Conservation (phyloP, 2,888 invertebrate species). For the Volucella bombylans region DNA sequence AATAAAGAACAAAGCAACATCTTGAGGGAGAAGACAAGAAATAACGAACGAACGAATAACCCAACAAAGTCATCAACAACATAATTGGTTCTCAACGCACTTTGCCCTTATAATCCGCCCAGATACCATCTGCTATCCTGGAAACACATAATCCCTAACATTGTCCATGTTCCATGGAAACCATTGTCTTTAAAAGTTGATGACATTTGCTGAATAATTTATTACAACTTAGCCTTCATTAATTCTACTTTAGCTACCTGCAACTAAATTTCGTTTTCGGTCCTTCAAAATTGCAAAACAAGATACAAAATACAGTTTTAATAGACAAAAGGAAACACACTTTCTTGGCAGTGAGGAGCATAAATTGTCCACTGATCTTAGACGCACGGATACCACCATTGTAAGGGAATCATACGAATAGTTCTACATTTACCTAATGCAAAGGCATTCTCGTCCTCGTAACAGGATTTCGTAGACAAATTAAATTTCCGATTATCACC, state of each 20-base stretch:
- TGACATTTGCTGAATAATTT: constrained; percentile 43
- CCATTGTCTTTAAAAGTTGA: constrained; percentile 28
- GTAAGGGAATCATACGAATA: constrained; percentile 32
- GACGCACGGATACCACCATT: neutral
- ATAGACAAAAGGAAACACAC: constrained; percentile 49
- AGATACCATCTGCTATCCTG: constrained; percentile 40
- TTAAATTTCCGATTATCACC: constrained; percentile 73
- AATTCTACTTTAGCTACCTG: constrained; percentile 37
- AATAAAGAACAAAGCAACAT: neutral
- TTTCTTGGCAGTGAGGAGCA: constrained; percentile 10
- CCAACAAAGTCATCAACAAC: constrained; percentile 34
- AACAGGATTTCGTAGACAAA: constrained; percentile 50
- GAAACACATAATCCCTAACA: constrained; percentile 29
- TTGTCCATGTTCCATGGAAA: constrained; percentile 7
- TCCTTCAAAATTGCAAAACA: constrained; percentile 22
- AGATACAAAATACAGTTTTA: constrained; percentile 20
- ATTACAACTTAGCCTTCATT: neutral
- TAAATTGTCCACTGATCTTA: constrained; percentile 8
- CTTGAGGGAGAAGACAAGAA: constrained; percentile 43
- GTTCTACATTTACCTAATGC: neutral
- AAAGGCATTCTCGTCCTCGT: neutral
- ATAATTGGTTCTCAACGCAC: constrained; percentile 38
- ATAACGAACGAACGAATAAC: constrained; percentile 15
- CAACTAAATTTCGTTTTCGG: constrained; percentile 10
- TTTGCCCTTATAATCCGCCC: neutral